Evolutionary conservation across 2,113 vertebrate genomes (phyloP).

Genomic region (Micronisus gabar): DNA sequence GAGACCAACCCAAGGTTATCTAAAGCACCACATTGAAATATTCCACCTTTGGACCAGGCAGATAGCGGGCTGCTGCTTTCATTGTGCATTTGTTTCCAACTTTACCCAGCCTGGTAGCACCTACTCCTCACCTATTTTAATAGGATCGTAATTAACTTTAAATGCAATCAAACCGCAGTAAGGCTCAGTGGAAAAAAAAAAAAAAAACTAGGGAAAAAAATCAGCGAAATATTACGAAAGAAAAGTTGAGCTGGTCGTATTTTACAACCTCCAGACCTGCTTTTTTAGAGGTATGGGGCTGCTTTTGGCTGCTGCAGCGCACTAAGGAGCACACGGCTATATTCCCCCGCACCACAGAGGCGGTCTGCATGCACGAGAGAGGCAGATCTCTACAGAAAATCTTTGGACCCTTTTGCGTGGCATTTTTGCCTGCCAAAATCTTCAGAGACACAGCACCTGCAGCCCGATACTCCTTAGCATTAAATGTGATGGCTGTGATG

Average conservation of each 20-base stretch:
- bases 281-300: slow-evolving; percentile 64
- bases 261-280: slow-evolving; percentile 65
- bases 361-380: slow-evolving; percentile 16
- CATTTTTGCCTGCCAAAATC: slow-evolving; percentile 60
- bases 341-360: slow-evolving; percentile 1
- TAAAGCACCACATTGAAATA: slow-evolving; percentile 17
- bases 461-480: slow-evolving; percentile 76
- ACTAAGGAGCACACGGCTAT: slow-evolving; percentile 6
- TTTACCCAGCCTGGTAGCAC: slow-evolving; percentile 59
- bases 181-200: neutral
- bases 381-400: slow-evolving; percentile 5
- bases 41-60: neutral
- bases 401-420: slow-evolving; percentile 4
- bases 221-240: slow-evolving; percentile 29
- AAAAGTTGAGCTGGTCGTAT: slow-evolving; percentile 51
- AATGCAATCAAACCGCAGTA: slow-evolving; percentile 47
- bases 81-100: slow-evolving; percentile 43
- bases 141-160: slow-evolving; percentile 36
- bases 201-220: neutral
- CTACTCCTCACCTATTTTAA: slow-evolving; percentile 66
- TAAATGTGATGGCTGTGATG: slow-evolving; percentile 87
- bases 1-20: slow-evolving; percentile 66
- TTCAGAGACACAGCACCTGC: slow-evolving; percentile 69
- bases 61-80: slow-evolving; percentile 21
- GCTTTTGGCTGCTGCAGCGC: slow-evolving; percentile 45